Percentiles rank a stretch among this genome's conserved stretches.
Evolutionary conservation across 1,140 invertebrate species (phyloP).

Genomic region (Drosophila mauritiana): DNA sequence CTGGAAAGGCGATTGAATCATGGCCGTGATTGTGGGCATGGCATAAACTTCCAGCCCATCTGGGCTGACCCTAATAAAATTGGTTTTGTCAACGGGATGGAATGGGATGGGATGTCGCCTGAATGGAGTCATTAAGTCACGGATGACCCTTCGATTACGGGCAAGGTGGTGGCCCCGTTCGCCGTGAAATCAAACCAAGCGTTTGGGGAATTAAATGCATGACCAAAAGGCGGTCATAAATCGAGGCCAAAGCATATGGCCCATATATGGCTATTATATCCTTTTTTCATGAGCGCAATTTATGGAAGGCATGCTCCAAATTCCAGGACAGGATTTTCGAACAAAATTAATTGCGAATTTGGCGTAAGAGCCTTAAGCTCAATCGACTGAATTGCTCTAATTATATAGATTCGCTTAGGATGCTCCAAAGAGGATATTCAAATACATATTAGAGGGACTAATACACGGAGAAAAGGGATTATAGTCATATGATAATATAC

Average conservation of each 20-base stretch:
- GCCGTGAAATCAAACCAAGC: conserved; percentile 17
- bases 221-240: conserved; percentile 49
- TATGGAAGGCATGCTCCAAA: conserved; percentile 17
- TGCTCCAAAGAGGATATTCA: conserved; percentile 7
- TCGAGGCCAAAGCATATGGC: conserved; percentile 48
- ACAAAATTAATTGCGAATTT: conserved; percentile 63
- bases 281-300: conserved; percentile 33
- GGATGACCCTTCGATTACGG: conserved; percentile 27
- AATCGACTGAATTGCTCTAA: conserved; percentile 23
- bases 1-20: conserved; percentile 68
- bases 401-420: conserved; percentile 26
- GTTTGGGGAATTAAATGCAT: conserved; percentile 43
- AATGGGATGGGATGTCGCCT: conserved; percentile 6
- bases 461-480: not conserved
- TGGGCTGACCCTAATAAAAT: conserved; percentile 50
- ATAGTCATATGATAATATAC: too few relatives aligned
- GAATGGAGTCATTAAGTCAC: conserved; percentile 34
- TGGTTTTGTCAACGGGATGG: conserved; percentile 24
- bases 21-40: conserved; percentile 6
- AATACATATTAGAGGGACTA: not conserved
- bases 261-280: conserved; percentile 17
- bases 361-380: conserved; percentile 8
- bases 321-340: conserved; percentile 28
- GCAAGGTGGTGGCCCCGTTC: not conserved
- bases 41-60: conserved; percentile 22